Conservation (phyloP, 2,797 vertebrate species). For the Muraenolepis orangiensis region DNA sequence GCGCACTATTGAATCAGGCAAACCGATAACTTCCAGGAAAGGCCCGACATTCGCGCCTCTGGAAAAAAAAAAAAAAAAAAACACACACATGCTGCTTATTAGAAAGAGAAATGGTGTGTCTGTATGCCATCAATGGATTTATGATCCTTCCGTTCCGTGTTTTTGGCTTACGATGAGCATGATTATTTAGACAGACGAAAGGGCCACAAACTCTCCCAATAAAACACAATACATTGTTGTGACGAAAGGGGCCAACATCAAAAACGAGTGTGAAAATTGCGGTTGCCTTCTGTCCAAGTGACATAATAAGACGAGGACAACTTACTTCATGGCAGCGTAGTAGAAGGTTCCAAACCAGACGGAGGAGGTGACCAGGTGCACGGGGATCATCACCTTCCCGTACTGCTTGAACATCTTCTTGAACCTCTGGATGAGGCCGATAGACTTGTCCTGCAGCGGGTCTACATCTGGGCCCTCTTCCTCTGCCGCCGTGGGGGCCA, state of each 20-base stretch:
- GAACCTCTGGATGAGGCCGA: conserved; percentile 87
- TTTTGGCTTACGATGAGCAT: no score
- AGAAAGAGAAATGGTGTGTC: not conserved
- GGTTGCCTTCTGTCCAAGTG: no score
- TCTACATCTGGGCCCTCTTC: conserved; percentile 72
- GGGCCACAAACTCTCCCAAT: no score
- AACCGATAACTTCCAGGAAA: conserved; percentile 86
- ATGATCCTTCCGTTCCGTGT: no score
- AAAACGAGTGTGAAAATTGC: not conserved
- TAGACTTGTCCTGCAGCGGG: conserved; percentile 91
- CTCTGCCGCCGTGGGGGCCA: not conserved
- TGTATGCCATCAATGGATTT: not conserved
- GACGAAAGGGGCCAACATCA: not conserved
- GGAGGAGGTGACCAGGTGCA: conserved; percentile 89
- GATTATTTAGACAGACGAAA: no score
- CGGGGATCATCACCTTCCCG: conserved; percentile 94
- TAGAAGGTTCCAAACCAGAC: conserved; percentile 95
- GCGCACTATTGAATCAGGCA: conserved; percentile 84
- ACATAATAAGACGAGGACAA: conserved; percentile 27
- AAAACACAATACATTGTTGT: not conserved
- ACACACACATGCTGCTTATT: not conserved
- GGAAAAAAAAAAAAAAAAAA: conserved; percentile 26
- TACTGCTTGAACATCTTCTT: conserved; percentile 96
- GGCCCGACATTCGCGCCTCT: conserved; percentile 95
- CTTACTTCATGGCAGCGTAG: conserved; percentile 97